Evolutionary conservation across 1,140 invertebrate genomes (phyloP), one percentile per base, ranked within the genome.

Genomic region (Apolygus lucorum): DNA sequence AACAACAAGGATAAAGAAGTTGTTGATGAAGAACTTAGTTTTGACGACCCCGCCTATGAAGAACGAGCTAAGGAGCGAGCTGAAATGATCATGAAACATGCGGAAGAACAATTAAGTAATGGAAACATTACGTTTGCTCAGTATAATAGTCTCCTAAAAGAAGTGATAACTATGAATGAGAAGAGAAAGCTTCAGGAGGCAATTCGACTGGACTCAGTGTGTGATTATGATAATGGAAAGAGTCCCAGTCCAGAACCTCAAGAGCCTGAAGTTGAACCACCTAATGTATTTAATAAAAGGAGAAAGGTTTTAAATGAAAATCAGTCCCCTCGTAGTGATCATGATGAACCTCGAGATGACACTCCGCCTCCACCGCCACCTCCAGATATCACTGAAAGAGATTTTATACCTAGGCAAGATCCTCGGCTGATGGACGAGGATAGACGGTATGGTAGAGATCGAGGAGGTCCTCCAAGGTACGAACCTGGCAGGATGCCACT

Each of bases 51-150:
- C 8, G 62, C 62, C 54, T n/a, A 59, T 54, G 25, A 52, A 34
- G 67, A 68, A 21, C 34, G 52, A 28, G 21, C 66, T 14, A 52
- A 67, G 17, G 67, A 68, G 4, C 73, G 71, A 28, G 70, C 52
- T 24, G 72, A 73, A 26, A 27, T 68, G 13, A 92, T 95, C 49
- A 86, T 95, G 75, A 86, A 85, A 26, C 87, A 92, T 75, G 92
- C 92, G 0, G 89, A 93, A 62, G 89, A 92, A 74, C 86, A 93
- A 73, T 81, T 87, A 54, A 86, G 86, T 59, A 84, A 86, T 62
- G 92, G 92, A 1, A 83, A 84, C 17, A 86, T 96, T 28, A 87
- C 88, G 28, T 87, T 88, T 74, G 85, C 86, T 11, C 87, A 93
- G 74, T 92, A 93, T 75, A 89, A 91, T 71, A 78, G 79, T 67